Evolutionary conservation across 2,113 vertebrate species (phyloP).

Genomic region (Philantomba maxwellii): DNA sequence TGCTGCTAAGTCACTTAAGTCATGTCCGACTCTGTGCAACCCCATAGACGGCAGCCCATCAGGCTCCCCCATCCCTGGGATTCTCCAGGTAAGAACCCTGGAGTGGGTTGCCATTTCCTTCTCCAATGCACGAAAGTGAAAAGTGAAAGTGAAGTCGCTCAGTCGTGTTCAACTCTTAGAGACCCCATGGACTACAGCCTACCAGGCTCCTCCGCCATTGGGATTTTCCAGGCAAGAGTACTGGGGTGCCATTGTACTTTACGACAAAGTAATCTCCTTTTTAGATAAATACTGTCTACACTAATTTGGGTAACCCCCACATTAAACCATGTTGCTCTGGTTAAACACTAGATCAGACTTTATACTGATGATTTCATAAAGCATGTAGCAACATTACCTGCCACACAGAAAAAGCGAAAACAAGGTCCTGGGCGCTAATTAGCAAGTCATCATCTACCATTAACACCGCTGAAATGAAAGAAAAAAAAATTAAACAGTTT

Average conservation of each 20-base stretch:
- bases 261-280: not conserved
- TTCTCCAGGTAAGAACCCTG: too few relatives aligned
- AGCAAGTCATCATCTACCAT: slow-evolving; percentile 96
- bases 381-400: slow-evolving; percentile 84
- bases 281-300: not conserved
- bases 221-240: too few relatives aligned
- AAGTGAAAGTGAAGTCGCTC: too few relatives aligned
- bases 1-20: too few relatives aligned
- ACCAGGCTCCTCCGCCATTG: too few relatives aligned
- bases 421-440: slow-evolving; percentile 91
- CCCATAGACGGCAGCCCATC: too few relatives aligned
- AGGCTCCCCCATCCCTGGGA: too few relatives aligned
- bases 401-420: slow-evolving; percentile 95
- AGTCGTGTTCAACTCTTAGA: too few relatives aligned
- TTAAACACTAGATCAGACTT: not conserved
- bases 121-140: too few relatives aligned
- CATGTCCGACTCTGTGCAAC: too few relatives aligned
- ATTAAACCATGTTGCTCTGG: not conserved
- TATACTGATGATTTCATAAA: not conserved
- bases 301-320: not conserved
- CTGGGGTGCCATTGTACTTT: not conserved
- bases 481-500: slow-evolving; percentile 4
- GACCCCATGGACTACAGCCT: too few relatives aligned
- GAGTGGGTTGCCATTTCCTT: too few relatives aligned
- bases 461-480: slow-evolving; percentile 83